phyloP scores from a whole-genome alignment of 1,140 invertebrate genomes.

The Parapsyche elsis region DNA sequence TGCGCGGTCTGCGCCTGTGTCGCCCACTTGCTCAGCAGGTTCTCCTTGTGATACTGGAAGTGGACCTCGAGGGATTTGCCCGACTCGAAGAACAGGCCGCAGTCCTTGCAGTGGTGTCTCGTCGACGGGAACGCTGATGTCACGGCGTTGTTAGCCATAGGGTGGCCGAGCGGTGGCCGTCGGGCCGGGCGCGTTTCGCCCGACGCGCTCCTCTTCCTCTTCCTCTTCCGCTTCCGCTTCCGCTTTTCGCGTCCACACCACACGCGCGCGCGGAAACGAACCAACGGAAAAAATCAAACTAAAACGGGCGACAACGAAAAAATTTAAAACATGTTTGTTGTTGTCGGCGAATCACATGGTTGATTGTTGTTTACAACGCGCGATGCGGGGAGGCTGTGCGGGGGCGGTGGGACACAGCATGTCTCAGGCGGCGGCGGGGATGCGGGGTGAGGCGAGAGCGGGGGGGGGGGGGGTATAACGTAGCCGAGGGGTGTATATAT shows the following conservation, averaged over 20 bases:
- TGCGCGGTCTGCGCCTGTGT: slow-evolving; percentile 68
- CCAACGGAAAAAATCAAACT: slow-evolving; percentile 12
- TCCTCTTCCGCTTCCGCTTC: neutral
- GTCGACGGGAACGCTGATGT: slow-evolving; percentile 65
- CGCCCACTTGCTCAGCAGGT: slow-evolving; percentile 80
- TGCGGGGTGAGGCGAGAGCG: too few relatives aligned
- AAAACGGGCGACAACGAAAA: slow-evolving; percentile 40
- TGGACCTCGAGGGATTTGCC: slow-evolving; percentile 81
- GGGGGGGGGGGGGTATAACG: slow-evolving; percentile 6
- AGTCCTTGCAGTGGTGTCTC: slow-evolving; percentile 77
- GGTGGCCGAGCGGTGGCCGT: slow-evolving; percentile 6
- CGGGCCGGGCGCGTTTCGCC: neutral
- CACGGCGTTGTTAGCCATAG: slow-evolving; percentile 68
- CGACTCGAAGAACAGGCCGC: slow-evolving; percentile 78
- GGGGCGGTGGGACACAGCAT: neutral
- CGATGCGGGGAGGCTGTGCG: neutral
- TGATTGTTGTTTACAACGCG: slow-evolving; percentile 27
- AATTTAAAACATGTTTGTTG: slow-evolving; percentile 42
- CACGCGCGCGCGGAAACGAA: slow-evolving; percentile 1
- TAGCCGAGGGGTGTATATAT: slow-evolving; percentile 21
- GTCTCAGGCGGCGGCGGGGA: neutral
- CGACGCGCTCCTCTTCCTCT: neutral
- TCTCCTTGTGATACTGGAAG: slow-evolving; percentile 82
- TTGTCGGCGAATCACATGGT: slow-evolving; percentile 47
- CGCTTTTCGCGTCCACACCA: neutral